A percentile compares a stretch with the other conserved stretches of the same genome.
phyloP scores from a whole-genome alignment of 2,888 invertebrate species.

The Megalurothrips usitatus region DNA sequence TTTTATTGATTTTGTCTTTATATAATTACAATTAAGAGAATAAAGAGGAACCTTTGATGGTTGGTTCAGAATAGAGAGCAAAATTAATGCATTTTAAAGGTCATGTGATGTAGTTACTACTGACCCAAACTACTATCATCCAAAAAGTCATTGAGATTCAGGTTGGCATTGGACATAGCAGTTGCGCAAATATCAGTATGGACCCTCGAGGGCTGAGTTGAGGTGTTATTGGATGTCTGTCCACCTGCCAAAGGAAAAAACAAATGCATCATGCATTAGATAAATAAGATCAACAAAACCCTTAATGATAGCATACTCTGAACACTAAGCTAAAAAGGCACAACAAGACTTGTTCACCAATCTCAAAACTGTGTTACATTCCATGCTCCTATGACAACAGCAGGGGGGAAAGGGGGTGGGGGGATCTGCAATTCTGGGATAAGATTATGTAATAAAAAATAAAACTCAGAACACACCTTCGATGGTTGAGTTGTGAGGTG shows the following conservation, averaged over 20 bases:
- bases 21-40: background rate
- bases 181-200: slow-evolving; percentile 11
- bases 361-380: too few species aligned
- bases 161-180: slow-evolving; percentile 12
- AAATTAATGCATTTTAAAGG: background rate
- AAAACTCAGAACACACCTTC: background rate
- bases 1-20: background rate
- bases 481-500: background rate
- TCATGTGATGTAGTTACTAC: background rate
- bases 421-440: background rate
- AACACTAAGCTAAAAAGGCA: too few species aligned
- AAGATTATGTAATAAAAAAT: too few species aligned
- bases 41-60: background rate
- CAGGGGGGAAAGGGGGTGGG: background rate
- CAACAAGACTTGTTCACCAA: too few species aligned
- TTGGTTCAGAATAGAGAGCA: background rate
- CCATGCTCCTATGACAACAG: background rate
- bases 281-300: too few species aligned
- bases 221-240: background rate
- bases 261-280: too few species aligned
- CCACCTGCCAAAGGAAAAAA: background rate
- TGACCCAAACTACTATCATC: background rate
- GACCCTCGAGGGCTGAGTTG: background rate
- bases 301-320: too few species aligned
- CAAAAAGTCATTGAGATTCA: background rate